These are phyloP conservation scores for Ectemnius lituratus DNA, from an alignment of 2,888 invertebrate genomes.

Conservation along the genomic window DNA sequence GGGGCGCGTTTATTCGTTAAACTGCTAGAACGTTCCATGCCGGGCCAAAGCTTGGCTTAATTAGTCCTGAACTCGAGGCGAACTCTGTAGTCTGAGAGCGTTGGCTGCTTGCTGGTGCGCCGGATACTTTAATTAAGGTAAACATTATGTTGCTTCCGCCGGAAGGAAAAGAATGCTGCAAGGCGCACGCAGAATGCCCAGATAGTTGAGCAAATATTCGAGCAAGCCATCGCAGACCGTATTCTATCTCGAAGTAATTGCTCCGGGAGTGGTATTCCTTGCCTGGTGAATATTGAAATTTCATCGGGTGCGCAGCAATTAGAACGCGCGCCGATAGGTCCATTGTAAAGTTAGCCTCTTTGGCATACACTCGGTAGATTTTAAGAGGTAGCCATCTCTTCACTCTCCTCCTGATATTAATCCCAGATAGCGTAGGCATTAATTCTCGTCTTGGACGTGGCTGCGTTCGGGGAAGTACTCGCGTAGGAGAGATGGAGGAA, in stretches of 20 bases:
- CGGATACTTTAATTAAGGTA: constrained; percentile 14
- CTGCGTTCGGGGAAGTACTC: constrained; percentile 31
- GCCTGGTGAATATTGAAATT: background rate
- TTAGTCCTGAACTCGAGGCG: constrained; percentile 6
- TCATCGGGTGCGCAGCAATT: constrained; percentile 1
- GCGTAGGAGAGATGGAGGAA: too few relatives aligned
- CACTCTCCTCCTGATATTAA: constrained; percentile 27
- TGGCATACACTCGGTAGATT: background rate
- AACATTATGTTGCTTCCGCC: background rate
- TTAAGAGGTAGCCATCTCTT: constrained; percentile 7
- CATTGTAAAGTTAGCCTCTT: background rate
- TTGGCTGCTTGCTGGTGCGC: constrained; percentile 4
- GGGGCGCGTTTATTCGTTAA: background rate
- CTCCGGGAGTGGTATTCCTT: background rate
- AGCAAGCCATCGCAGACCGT: background rate
- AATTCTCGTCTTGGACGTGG: constrained; percentile 40
- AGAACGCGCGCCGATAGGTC: background rate
- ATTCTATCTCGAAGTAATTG: background rate
- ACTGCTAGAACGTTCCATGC: background rate
- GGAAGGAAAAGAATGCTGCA: background rate
- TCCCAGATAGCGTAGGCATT: constrained; percentile 28
- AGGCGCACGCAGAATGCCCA: background rate
- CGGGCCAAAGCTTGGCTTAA: constrained; percentile 10
- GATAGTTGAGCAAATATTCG: background rate
- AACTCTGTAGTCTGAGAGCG: background rate